These are phyloP conservation scores for Strongylocentrotus purpuratus DNA, from an alignment of 35 echinoderm and acorn worm genomes.

Conservation along the genomic window DNA sequence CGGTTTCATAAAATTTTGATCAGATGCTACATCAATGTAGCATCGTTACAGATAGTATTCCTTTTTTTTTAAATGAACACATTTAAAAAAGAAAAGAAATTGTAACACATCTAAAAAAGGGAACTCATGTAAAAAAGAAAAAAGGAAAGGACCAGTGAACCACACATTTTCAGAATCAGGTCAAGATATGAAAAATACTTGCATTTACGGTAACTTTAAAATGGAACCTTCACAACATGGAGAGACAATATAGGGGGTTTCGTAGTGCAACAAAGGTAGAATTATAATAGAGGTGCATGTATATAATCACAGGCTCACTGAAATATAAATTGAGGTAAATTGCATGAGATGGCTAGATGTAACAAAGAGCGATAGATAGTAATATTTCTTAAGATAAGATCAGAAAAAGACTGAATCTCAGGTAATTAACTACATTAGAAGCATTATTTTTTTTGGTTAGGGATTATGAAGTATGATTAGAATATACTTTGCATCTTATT, in stretches of 20 bases:
- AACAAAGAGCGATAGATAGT: background rate
- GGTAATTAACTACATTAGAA: background rate
- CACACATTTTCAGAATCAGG: background rate
- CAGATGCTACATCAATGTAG: too few relatives aligned
- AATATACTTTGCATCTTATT: background rate
- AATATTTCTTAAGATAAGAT: background rate
- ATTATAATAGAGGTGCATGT: background rate
- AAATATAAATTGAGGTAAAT: background rate
- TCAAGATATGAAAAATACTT: background rate
- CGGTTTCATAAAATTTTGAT: too few relatives aligned
- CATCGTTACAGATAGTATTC: background rate
- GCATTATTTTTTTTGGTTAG: background rate
- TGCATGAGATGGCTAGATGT: background rate
- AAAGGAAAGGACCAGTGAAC: background rate
- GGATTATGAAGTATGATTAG: background rate
- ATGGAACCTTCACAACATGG: background rate
- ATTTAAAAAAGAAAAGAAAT: background rate
- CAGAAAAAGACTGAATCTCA: background rate
- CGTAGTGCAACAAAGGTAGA: background rate
- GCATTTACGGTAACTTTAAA: background rate
- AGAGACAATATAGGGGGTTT: background rate
- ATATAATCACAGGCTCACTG: background rate
- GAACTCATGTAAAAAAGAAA: too few relatives aligned
- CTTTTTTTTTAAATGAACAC: background rate
- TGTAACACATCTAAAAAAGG: background rate